phyloP scores from a whole-genome alignment of 2,888 invertebrate species.

The Odontothrips loti region DNA sequence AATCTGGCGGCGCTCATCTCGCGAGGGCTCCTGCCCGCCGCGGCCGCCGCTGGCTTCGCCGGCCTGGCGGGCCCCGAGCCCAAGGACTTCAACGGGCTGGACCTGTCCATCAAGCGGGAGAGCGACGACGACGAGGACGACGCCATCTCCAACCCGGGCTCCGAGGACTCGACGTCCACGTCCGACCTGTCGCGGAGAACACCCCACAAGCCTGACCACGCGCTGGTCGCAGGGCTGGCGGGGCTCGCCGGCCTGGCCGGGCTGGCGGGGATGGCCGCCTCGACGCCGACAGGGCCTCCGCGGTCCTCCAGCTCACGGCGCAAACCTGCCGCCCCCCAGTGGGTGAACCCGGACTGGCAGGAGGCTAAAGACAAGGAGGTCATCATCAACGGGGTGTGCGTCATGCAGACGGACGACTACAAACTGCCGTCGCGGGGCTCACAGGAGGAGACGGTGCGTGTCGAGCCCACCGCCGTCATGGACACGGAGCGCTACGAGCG shows the following conservation, averaged over 20 bases:
- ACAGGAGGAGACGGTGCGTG: slow-evolving; percentile 60
- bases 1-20: slow-evolving; percentile 73
- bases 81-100: slow-evolving; percentile 64
- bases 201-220: slow-evolving; percentile 45
- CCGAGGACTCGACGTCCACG: slow-evolving; percentile 56
- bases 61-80: slow-evolving; percentile 49
- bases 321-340: slow-evolving; percentile 94
- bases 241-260: neutral
- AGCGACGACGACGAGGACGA: slow-evolving; percentile 74
- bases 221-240: slow-evolving; percentile 34
- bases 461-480: slow-evolving; percentile 71
- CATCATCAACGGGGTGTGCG: slow-evolving; percentile 90
- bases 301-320: slow-evolving; percentile 61
- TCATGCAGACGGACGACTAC: slow-evolving; percentile 80
- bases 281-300: slow-evolving; percentile 42
- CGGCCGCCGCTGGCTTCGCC: slow-evolving; percentile 54
- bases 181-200: slow-evolving; percentile 38
- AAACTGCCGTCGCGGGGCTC: slow-evolving; percentile 41
- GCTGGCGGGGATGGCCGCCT: slow-evolving; percentile 40
- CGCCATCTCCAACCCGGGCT: slow-evolving; percentile 74
- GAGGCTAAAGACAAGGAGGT: slow-evolving; percentile 67
- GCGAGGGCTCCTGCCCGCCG: slow-evolving; percentile 60
- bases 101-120: slow-evolving; percentile 74
- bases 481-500: slow-evolving; percentile 46
- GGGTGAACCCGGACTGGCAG: slow-evolving; percentile 94